Evolutionary conservation across 2,888 invertebrate genomes (phyloP), one percentile per base, ranked within the genome.

Genomic region (Microplitis manilae): DNA sequence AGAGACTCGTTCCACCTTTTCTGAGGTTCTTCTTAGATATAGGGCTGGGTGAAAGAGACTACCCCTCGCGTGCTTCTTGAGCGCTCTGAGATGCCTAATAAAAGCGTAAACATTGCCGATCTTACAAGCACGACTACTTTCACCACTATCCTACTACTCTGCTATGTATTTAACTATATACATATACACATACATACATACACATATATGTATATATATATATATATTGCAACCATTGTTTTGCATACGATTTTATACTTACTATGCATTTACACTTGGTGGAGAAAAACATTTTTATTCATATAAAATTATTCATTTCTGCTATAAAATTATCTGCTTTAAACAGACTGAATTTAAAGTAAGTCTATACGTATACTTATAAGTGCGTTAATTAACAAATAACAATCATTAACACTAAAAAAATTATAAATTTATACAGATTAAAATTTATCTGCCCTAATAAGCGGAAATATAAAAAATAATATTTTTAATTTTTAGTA

Each of bases 71-170:
- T 73, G 60, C 17, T 50, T 41, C 41, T 15, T 41, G 69, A 62
- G 59, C 40, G 17, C 62, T 71, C 30, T 17, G 50, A 65, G 68
- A 73, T 68, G 78, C 74, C 76, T 78, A 76, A 78, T 79, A 78
- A 74, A 79, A 76, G 74, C 76, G 79, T 78, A 78, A 81, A 78
- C 79, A 79, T 78, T 79, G 68, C 76, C 75, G 67, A 79, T 62
- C 39, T 39, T 39, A 39, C 67, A 67, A 67, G 38, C 67, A 67
- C 67, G 38, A 67, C 20, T 20, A 67, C 64, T 73, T 59, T 68
- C 74, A 8, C 20, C 15, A 59, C 72, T 39, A 60, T 38, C 15
- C 50, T 17, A 40, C 38, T 40, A 7, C 69, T 9, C 30, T 7
- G 72, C 39, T 72, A 72, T 61, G 20, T 30, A 72, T 72, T 17